Percentiles rank a stretch among this genome's conserved stretches.
Conservation (phyloP, 2,113 vertebrate species). For the Apistogramma diplotaenia region DNA sequence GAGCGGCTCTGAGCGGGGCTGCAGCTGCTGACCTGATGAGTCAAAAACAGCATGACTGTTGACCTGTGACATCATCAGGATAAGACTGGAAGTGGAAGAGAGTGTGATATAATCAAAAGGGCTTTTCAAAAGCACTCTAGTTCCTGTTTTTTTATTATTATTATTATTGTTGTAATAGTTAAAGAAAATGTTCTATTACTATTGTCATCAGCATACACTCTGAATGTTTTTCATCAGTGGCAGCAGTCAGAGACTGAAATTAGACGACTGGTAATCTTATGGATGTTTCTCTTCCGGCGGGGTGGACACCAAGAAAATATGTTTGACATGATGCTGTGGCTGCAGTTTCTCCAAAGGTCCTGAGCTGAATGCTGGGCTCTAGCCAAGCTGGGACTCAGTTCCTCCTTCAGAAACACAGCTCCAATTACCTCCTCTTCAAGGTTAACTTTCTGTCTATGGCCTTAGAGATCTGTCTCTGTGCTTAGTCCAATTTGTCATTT, state of each 20-base stretch:
- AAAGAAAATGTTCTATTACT: constrained; percentile 27
- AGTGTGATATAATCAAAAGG: constrained; percentile 67
- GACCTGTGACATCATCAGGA: constrained; percentile 58
- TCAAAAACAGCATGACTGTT: constrained; percentile 29
- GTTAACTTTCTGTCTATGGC: constrained; percentile 54
- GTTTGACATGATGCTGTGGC: constrained; percentile 40
- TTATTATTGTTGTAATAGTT: constrained; percentile 43
- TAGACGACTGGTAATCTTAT: constrained; percentile 3
- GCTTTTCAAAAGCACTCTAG: constrained; percentile 60
- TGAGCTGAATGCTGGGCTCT: constrained; percentile 31
- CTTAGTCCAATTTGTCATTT: constrained; percentile 40
- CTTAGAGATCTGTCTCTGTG: constrained; percentile 52
- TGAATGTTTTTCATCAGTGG: constrained; percentile 57
- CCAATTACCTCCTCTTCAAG: constrained; percentile 49
- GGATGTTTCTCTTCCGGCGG: background rate
- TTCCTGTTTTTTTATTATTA: constrained; percentile 26
- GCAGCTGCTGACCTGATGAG: background rate
- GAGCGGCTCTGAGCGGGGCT: constrained; percentile 34
- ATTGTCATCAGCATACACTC: constrained; percentile 39
- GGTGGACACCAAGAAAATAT: constrained; percentile 11
- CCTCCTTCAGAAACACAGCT: constrained; percentile 37
- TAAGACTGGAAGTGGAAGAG: constrained; percentile 40
- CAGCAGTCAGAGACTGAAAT: background rate
- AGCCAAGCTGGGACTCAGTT: constrained; percentile 29
- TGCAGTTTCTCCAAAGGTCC: constrained; percentile 48